Evolutionary conservation across 2,113 vertebrate genomes (phyloP).

Genomic region (Amphiprion percula): DNA sequence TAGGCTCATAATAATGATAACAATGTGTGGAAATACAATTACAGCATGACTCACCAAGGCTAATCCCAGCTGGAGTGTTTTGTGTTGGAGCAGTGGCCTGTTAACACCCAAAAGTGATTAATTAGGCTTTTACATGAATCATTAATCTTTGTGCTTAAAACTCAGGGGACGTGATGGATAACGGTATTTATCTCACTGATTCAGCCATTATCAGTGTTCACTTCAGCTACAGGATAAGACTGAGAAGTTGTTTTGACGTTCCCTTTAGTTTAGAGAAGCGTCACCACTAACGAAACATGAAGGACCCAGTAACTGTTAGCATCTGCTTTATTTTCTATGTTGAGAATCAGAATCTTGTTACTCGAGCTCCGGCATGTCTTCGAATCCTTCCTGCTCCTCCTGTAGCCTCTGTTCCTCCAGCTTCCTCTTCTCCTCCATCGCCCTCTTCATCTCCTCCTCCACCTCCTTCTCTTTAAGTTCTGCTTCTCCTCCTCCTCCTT

Average conservation of each 20-base stretch:
- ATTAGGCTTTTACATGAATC: constrained; percentile 22
- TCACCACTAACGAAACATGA: no score
- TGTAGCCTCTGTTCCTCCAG: constrained; percentile 50
- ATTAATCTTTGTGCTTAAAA: constrained; percentile 33
- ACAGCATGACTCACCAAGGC: constrained; percentile 25
- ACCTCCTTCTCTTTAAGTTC: constrained; percentile 56
- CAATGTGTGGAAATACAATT: constrained; percentile 24
- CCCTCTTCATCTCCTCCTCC: constrained; percentile 67
- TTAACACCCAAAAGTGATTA: not conserved
- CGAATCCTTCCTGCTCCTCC: constrained; percentile 56
- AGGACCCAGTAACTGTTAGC: no score
- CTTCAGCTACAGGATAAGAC: no score
- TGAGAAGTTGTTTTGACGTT: not conserved
- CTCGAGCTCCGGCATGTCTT: constrained; percentile 78
- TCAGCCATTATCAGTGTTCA: not conserved
- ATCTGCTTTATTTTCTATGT: no score
- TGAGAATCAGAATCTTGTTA: not conserved
- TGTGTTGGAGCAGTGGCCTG: not conserved
- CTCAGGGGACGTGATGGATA: not conserved
- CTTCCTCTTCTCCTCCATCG: constrained; percentile 49
- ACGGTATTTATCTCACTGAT: not conserved
- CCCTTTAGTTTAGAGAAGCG: no score
- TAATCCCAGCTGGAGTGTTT: constrained; percentile 9
- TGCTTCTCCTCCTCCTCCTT: not conserved
- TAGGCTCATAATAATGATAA: constrained; percentile 26